Percentiles rank a stretch among this genome's conserved stretches.
Conservation (phyloP, 1,140 invertebrate genomes). For the Hyles euphorbiae region DNA sequence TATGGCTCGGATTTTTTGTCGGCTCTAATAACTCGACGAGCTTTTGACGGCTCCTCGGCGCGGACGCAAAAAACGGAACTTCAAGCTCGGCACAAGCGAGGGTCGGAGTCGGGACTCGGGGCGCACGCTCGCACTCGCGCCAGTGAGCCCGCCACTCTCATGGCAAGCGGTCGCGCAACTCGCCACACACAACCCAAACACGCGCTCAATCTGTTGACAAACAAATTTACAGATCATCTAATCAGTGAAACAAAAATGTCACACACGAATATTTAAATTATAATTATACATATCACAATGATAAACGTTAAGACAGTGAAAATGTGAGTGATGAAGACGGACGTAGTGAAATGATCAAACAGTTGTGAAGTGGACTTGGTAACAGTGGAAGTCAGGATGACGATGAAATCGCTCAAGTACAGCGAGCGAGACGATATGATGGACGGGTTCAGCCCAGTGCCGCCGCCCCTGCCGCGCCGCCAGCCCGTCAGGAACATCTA, state of each 20-base stretch:
- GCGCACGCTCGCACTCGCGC: conserved; percentile 8
- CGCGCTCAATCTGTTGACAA: conserved; percentile 2
- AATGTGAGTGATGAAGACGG: conserved; percentile 57
- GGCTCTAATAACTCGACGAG: conserved; percentile 66
- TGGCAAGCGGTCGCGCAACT: conserved; percentile 41
- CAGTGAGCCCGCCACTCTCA: background rate
- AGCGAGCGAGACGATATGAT: conserved; percentile 72
- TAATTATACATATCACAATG: conserved; percentile 10
- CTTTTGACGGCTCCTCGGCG: conserved; percentile 66
- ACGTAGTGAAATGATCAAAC: conserved; percentile 50
- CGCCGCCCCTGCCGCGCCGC: conserved; percentile 70
- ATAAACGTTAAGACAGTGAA: conserved; percentile 41
- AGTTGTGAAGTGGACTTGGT: conserved; percentile 57
- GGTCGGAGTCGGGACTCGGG: conserved; percentile 42
- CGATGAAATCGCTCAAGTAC: conserved; percentile 75
- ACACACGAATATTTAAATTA: too few relatives aligned
- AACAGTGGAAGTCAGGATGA: conserved; percentile 52
- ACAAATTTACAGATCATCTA: background rate
- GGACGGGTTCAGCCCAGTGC: conserved; percentile 73
- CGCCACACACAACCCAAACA: conserved; percentile 4
- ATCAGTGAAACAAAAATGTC: background rate
- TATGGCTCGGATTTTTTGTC: conserved; percentile 57
- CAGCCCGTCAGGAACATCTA: conserved; percentile 74
- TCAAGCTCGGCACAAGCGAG: conserved; percentile 34
- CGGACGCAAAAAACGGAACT: conserved; percentile 67